These are phyloP conservation scores for Malaclemys terrapin DNA, from an alignment of 2,113 vertebrate species.

Conservation along the genomic window DNA sequence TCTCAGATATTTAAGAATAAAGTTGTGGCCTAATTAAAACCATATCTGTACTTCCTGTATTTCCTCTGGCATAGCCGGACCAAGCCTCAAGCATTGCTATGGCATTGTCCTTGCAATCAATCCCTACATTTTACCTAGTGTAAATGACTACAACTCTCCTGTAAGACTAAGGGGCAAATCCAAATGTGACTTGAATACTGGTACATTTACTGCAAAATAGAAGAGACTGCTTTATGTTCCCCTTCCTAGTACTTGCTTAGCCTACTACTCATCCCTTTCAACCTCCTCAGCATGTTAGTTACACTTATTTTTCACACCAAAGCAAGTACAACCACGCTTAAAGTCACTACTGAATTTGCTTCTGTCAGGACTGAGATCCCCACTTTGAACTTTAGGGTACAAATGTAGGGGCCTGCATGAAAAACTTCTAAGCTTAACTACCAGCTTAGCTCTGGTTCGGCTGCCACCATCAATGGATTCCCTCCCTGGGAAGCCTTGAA, in stretches of 20 bases:
- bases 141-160: not conserved
- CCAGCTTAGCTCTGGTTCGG: too few species aligned
- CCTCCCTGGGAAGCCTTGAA: too few species aligned
- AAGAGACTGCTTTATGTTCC: not conserved
- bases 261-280: not conserved
- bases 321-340: not conserved
- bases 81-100: not conserved
- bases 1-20: not conserved
- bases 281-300: not conserved
- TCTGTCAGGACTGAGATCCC: too few species aligned
- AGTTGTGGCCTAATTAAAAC: not conserved
- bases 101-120: not conserved
- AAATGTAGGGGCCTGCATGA: too few species aligned
- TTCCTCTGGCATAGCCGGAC: not conserved
- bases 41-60: not conserved
- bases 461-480: too few species aligned
- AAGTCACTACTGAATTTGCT: not conserved
- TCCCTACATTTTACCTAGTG: not conserved
- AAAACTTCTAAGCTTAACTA: too few species aligned
- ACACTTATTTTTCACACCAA: not conserved
- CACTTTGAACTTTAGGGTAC: too few species aligned
- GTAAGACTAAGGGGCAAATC: not conserved
- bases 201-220: not conserved
- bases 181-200: not conserved
- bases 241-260: rapidly evolving